A percentile compares a stretch with the other conserved stretches of the same genome.
phyloP scores from a whole-genome alignment of 2,113 vertebrate genomes.

The Elanoides forficatus region DNA sequence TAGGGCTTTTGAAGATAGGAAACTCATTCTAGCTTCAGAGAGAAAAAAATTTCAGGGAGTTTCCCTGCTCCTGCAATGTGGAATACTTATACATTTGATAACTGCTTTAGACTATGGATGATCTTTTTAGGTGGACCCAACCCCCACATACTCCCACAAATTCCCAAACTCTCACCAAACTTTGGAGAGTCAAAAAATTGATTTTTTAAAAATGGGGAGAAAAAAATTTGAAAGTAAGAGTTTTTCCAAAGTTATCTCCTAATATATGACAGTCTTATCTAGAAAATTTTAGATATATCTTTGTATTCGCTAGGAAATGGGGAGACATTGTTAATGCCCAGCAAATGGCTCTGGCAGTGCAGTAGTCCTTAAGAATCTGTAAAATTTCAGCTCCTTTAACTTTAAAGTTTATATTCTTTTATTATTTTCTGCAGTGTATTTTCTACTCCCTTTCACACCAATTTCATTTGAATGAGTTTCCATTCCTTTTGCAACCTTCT shows the following conservation, averaged over 20 bases:
- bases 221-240: neutral
- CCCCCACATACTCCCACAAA: neutral
- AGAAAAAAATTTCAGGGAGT: neutral
- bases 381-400: neutral
- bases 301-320: neutral
- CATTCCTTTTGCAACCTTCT: neutral
- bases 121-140: neutral
- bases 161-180: neutral
- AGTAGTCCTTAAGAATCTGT: neutral
- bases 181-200: neutral
- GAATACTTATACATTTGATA: neutral
- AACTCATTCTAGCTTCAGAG: neutral
- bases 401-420: neutral
- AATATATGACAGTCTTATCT: neutral
- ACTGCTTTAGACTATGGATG: neutral
- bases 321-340: neutral
- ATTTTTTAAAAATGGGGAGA: neutral
- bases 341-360: neutral
- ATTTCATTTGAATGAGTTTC: neutral
- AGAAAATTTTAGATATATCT: neutral
- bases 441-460: neutral
- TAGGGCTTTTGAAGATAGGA: neutral
- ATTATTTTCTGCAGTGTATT: neutral
- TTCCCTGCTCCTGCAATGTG: neutral
- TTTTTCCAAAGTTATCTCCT: neutral